Conservation (phyloP, 2,797 vertebrate species). For the Cuniculus paca region DNA sequence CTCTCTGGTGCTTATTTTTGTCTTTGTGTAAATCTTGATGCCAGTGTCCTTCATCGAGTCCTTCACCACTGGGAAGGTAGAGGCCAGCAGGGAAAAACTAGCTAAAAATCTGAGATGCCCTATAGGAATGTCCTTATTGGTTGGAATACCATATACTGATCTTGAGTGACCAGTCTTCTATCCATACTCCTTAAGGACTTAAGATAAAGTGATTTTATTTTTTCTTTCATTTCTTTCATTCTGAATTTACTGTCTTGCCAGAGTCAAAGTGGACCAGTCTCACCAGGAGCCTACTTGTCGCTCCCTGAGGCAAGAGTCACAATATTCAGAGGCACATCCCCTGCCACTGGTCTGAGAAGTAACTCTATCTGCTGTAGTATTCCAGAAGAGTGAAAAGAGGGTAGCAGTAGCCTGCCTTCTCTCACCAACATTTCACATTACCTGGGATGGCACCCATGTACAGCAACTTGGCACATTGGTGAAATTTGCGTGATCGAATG, state of each 20-base stretch:
- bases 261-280: neutral
- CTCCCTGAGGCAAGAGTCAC: neutral
- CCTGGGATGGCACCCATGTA: neutral
- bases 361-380: neutral
- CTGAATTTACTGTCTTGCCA: slow-evolving; percentile 38
- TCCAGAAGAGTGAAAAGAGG: neutral
- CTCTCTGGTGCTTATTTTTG: slow-evolving; percentile 78
- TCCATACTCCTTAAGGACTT: neutral
- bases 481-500: neutral
- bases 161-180: neutral
- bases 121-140: neutral
- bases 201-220: neutral
- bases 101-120: neutral
- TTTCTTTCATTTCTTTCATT: neutral
- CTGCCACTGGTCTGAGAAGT: neutral
- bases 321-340: neutral
- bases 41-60: slow-evolving; percentile 44
- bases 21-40: slow-evolving; percentile 53
- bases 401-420: neutral
- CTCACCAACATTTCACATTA: neutral
- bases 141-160: slow-evolving; percentile 36
- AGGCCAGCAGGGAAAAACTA: slow-evolving; percentile 38
- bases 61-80: slow-evolving; percentile 16
- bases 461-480: neutral
- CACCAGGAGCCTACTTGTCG: neutral